Percentiles rank a stretch among this genome's conserved stretches.
These are phyloP conservation scores for Galago senegalensis DNA, from an alignment of 2,797 vertebrate genomes.

Conservation along the genomic window DNA sequence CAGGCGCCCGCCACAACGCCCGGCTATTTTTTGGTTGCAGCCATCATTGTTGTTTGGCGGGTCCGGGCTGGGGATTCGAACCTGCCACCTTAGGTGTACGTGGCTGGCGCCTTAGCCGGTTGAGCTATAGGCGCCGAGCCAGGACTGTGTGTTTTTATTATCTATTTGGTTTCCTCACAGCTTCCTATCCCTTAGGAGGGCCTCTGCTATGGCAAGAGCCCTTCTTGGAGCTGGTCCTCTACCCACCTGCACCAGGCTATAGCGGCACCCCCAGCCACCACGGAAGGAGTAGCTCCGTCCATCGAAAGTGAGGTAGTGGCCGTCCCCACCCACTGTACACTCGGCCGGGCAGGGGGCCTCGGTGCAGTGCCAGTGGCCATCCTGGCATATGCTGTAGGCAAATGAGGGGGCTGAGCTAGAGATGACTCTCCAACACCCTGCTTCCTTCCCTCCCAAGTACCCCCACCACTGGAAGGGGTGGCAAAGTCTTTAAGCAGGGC, in stretches of 20 bases:
- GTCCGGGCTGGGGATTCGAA: too few relatives aligned
- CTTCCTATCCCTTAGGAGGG: not conserved
- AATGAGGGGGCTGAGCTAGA: not conserved
- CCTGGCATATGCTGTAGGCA: slow-evolving; percentile 90
- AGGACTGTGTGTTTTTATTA: not conserved
- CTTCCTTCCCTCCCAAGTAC: not conserved
- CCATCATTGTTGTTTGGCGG: too few relatives aligned
- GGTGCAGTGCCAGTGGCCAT: slow-evolving; percentile 93
- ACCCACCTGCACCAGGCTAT: slow-evolving; percentile 93
- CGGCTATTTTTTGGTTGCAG: too few relatives aligned
- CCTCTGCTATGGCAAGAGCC: not conserved
- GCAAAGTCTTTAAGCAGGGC: not conserved
- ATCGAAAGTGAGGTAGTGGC: slow-evolving; percentile 95
- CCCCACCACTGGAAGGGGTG: not conserved
- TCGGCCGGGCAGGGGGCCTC: slow-evolving; percentile 92
- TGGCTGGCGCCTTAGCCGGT: too few relatives aligned
- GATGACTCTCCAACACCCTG: not conserved
- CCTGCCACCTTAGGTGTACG: too few relatives aligned
- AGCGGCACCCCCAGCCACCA: slow-evolving; percentile 87
- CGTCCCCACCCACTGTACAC: slow-evolving; percentile 91
- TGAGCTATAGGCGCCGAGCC: too few relatives aligned
- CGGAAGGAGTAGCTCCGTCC: slow-evolving; percentile 92
- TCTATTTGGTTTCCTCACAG: not conserved
- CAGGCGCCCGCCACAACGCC: too few relatives aligned
- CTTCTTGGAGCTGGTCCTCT: not conserved